These are phyloP conservation scores for Nomada goodeniana DNA, from an alignment of 2,888 invertebrate genomes.

Conservation along the genomic window DNA sequence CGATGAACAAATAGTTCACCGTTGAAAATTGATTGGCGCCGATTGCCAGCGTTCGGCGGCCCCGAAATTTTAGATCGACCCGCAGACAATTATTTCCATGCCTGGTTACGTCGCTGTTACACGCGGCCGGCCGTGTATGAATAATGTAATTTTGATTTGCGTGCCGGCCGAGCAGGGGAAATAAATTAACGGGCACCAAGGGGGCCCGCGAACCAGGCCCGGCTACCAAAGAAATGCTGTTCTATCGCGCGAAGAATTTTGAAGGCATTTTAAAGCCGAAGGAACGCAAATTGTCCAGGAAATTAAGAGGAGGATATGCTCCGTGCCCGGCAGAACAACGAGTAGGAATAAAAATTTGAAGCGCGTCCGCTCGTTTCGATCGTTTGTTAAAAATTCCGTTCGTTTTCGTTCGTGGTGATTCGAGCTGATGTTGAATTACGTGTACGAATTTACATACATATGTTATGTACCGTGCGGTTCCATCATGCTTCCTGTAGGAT, in stretches of 20 bases:
- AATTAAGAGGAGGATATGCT: not conserved
- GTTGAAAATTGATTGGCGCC: constrained; percentile 31
- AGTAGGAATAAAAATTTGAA: not conserved
- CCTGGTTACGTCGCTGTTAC: constrained; percentile 32
- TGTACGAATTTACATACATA: no score
- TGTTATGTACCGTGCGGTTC: no score
- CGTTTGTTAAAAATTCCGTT: constrained; percentile 23
- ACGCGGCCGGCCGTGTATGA: constrained; percentile 22
- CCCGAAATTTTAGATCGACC: constrained; percentile 23
- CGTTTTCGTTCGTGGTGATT: not conserved
- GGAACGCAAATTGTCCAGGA: not conserved
- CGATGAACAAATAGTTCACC: not conserved
- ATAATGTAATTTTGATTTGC: constrained; percentile 48
- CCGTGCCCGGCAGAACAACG: not conserved
- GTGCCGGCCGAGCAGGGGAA: constrained; percentile 13
- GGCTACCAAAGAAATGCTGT: not conserved
- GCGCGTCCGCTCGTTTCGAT: not conserved
- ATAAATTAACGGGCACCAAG: constrained; percentile 26
- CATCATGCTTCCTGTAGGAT: no score
- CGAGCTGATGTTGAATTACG: not conserved
- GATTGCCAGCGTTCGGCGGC: constrained; percentile 16
- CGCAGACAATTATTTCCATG: constrained; percentile 28
- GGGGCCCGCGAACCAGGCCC: not conserved
- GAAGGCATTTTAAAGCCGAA: constrained; percentile 26
- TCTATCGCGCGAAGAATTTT: constrained; percentile 17